Base-by-base conservation (phyloP, 2,888 invertebrate genomes). In the Oeneis ivallda region DNA sequence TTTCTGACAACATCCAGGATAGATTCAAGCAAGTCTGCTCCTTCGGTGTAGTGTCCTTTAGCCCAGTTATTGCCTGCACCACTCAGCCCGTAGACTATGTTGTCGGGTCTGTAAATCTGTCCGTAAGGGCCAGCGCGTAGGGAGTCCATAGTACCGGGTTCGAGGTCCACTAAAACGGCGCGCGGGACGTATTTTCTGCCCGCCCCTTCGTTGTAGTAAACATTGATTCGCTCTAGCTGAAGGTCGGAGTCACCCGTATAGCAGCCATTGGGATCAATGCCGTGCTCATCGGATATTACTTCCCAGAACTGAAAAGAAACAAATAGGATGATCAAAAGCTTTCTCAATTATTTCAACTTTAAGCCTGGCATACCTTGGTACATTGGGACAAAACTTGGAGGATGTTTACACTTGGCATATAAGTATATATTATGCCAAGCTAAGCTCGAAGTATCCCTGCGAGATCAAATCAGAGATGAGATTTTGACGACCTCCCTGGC, bases 41-140 rank as follows among this genome's bases (percentile, higher is more conserved):
- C 98, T 88, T 98, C 98, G 19, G 98, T 98, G 88, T 98, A 98
- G 79, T 98, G 97, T n/a, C 98, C 92, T 69, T 87, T 79, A n/a
- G 92, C 89, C 92, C 92, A 92, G 81, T 92, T 92, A 74, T 92
- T 92, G 15, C 85, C 88, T 49, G 88, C 92, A 26, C 91, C 79
- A 54, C 83, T 84, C 64, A 89, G 87, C 8, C 95, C 96, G 75
- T 96, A 97, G 3, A 97, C 96, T 82, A 96, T 97, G 89, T 97
- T 98, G 84, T 97, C 97, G 10, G 97, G 97, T 63, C 97, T 93
- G 92, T 96, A 97, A 62, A 97, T 93, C 79, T 95, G 95, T 6
- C 97, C 97, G 83, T 96, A 97, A 37, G 95, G 94, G 11, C 97
- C 97, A 2, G 96, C 96, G 62, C 97, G 94, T 58, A 97, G 96